Evolutionary conservation across 2,113 vertebrate species (phyloP), one percentile per base, ranked within the genome.

Genomic region (Mobula hypostoma): DNA sequence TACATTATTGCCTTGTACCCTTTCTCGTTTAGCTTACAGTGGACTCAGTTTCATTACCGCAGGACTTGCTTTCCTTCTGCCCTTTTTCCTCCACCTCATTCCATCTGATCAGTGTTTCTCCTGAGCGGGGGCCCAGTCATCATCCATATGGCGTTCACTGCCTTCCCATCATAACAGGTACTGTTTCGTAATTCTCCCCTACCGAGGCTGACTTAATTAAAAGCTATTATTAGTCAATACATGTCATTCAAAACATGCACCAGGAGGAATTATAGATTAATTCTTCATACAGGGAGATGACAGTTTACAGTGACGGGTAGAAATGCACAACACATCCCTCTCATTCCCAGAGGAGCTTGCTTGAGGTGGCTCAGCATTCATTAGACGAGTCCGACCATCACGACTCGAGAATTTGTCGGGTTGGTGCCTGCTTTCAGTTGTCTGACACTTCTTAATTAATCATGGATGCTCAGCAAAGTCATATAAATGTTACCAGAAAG

Each of bases 181-280:
- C 48, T 88, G 58, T 63, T 88, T 58, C 2, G 1, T 14, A 5
- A n/a, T 61, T 27, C 14, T 63, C 12, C 56, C 27, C 83, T 63
- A 11, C 58, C 29, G 14, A 15, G 27, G 3, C 58, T 63, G 58
- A 88, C 12, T 58, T 61, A 61, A 29, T n/a, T 61, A 58, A 85
- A 85, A 29, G 48, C 21, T 63, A 88, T 88, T 88, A 63, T 63
- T 88, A 88, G 83, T 88, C 83, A 63, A 88, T 29, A n/a, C 27
- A 6, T n/a, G 27, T 5, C 11, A 61, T 27, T 88, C 27, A 88
- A 88, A n/a, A 29, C 24, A 7, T 15, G 58, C 14, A 63, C 27
- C 83, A 87, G 56, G 29, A 87, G 56, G 83, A 87, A 87, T 56
- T 58, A 58, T 83, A 27, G 80, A 83, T 87, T 14, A 12, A 29